These are phyloP conservation scores for Phylloscopus trochilus DNA, from an alignment of 2,113 vertebrate species.

Conservation along the genomic window DNA sequence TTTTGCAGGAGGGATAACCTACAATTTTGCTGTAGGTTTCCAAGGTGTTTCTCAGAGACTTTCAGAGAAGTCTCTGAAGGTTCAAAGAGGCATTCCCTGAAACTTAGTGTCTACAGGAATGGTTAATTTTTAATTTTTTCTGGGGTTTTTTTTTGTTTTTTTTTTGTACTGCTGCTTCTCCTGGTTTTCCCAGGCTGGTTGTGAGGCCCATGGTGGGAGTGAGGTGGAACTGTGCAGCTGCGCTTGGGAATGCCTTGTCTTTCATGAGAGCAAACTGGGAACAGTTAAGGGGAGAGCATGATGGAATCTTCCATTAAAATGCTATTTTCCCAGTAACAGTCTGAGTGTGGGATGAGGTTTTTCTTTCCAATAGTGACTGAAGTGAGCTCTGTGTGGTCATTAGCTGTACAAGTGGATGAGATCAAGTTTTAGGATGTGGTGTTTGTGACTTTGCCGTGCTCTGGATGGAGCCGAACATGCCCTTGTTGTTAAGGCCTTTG, in stretches of 20 bases:
- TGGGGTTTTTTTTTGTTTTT: neutral
- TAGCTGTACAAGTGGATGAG: neutral
- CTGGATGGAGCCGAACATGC: neutral
- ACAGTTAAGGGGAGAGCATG: neutral
- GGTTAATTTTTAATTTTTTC: neutral
- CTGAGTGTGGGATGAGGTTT: neutral
- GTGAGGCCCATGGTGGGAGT: neutral
- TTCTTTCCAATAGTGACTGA: neutral
- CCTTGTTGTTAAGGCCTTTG: constrained; percentile 50
- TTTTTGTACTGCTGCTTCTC: neutral
- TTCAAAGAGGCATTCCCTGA: neutral
- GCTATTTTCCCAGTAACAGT: neutral
- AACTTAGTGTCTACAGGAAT: neutral
- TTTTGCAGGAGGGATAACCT: neutral
- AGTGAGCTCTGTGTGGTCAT: neutral
- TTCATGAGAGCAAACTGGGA: neutral
- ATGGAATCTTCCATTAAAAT: neutral
- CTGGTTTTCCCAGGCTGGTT: neutral
- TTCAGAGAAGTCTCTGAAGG: neutral
- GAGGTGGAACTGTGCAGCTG: neutral
- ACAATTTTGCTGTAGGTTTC: neutral
- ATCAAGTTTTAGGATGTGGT: neutral
- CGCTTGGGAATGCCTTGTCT: neutral
- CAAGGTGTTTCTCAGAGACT: neutral
- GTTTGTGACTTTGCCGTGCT: neutral